Conservation (phyloP, 2,797 vertebrate genomes). For the Chelidonichthys spinosus region DNA sequence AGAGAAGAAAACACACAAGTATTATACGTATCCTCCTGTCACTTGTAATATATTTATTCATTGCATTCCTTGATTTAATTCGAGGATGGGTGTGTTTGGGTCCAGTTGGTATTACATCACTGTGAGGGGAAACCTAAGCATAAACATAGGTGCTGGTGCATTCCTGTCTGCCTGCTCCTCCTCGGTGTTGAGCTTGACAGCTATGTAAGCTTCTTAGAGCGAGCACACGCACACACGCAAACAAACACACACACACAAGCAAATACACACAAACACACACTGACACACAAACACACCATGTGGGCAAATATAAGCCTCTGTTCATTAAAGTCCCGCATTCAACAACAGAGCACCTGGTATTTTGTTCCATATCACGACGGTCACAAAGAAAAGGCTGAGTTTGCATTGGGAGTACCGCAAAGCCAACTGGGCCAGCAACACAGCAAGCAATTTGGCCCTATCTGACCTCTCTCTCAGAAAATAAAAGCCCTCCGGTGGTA, state of each 20-base stretch:
- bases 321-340: constrained; percentile 64
- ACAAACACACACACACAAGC: not conserved
- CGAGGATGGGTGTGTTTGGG: not conserved
- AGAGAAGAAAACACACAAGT: not conserved
- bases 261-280: not conserved
- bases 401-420: constrained; percentile 46
- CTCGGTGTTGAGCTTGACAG: constrained; percentile 60
- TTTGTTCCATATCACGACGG: constrained; percentile 58
- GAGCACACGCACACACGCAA: not conserved
- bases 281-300: constrained; percentile 5
- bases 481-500: constrained; percentile 17
- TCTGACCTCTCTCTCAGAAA: constrained; percentile 47
- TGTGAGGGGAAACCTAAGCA: constrained; percentile 42
- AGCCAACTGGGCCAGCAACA: constrained; percentile 35
- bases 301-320: constrained; percentile 65
- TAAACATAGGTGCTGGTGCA: constrained; percentile 48
- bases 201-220: constrained; percentile 79
- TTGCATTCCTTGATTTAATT: not conserved
- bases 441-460: constrained; percentile 34
- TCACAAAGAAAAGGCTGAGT: constrained; percentile 68
- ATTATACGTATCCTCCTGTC: not conserved
- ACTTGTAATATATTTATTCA: constrained; percentile 6
- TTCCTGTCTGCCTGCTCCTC: constrained; percentile 51
- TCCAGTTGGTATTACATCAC: constrained; percentile 20
- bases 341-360: constrained; percentile 67